Percentiles rank a stretch among this genome's conserved stretches.
phyloP scores from a whole-genome alignment of 2,888 invertebrate species.

The Aspidapion aeneum region DNA sequence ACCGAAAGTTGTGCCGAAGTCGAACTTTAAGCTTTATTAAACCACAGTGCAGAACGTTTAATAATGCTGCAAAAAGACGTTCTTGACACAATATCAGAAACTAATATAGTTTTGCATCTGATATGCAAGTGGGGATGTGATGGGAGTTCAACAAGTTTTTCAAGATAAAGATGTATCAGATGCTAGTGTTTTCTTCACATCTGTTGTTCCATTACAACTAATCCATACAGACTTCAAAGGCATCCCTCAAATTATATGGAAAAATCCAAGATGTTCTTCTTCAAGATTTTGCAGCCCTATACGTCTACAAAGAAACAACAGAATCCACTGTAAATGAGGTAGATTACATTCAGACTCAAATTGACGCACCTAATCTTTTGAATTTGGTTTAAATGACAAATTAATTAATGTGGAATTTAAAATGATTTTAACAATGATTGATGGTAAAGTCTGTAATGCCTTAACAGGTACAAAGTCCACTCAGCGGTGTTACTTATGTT shows the following conservation, averaged over 20 bases:
- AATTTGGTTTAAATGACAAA: no score
- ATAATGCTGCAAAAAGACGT: not conserved
- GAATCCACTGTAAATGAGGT: no score
- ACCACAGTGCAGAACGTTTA: slow-evolving; percentile 7
- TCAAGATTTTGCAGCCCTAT: no score
- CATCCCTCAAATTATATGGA: no score
- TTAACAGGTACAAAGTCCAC: slow-evolving; percentile 4
- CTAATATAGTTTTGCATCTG: not conserved
- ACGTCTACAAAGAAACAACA: no score
- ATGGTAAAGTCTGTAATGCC: slow-evolving; percentile 14
- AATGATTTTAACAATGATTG: slow-evolving; percentile 14
- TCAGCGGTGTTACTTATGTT: slow-evolving; percentile 11
- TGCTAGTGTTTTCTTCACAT: not conserved
- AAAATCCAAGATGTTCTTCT: no score
- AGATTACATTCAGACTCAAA: no score
- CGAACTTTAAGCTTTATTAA: slow-evolving; percentile 3
- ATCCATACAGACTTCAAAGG: no score
- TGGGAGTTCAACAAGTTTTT: not conserved
- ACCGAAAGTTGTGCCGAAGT: slow-evolving; percentile 12
- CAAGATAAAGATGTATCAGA: not conserved
- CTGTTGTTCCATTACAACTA: slow-evolving; percentile 2
- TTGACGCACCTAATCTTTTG: no score
- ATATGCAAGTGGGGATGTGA: no score
- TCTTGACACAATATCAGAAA: not conserved
- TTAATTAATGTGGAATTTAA: no score